phyloP scores from a whole-genome alignment of 2,888 invertebrate species.

The Auanema freiburgensis region DNA sequence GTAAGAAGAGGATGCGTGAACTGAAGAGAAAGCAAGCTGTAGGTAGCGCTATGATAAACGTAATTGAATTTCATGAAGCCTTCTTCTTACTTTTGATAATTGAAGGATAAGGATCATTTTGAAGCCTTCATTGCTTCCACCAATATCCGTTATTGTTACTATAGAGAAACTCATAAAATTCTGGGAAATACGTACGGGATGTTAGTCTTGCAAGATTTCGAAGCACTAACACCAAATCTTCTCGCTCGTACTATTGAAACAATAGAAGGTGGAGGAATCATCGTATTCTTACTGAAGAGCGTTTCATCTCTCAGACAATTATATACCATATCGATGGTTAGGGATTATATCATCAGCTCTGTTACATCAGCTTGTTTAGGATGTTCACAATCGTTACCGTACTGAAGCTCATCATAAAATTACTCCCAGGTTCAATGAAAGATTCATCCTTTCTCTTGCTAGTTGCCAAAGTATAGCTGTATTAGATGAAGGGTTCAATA shows the following conservation, averaged over 20 bases:
- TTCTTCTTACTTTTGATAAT: neutral
- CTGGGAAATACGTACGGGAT: slow-evolving; percentile 95
- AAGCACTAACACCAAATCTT: slow-evolving; percentile 94
- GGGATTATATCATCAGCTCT: slow-evolving; percentile 7
- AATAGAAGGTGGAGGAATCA: slow-evolving; percentile 90
- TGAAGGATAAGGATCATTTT: slow-evolving; percentile 88
- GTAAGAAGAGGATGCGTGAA: slow-evolving; percentile 86
- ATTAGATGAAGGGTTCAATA: slow-evolving; percentile 88
- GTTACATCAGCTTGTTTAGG: slow-evolving; percentile 67
- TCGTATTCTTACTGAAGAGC: slow-evolving; percentile 81
- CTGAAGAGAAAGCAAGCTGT: slow-evolving; percentile 81
- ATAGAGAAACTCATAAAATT: slow-evolving; percentile 94
- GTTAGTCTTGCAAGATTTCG: slow-evolving; percentile 94
- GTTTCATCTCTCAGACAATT: slow-evolving; percentile 87
- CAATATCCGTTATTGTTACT: slow-evolving; percentile 93
- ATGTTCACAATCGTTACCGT: slow-evolving; percentile 90
- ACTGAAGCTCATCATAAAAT: slow-evolving; percentile 92
- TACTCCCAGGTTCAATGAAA: slow-evolving; percentile 91
- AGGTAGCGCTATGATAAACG: slow-evolving; percentile 65
- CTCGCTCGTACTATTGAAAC: slow-evolving; percentile 95
- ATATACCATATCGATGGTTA: slow-evolving; percentile 87
- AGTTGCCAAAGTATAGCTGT: slow-evolving; percentile 77
- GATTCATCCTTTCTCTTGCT: slow-evolving; percentile 86
- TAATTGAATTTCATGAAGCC: slow-evolving; percentile 2
- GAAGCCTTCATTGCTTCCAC: slow-evolving; percentile 93